phyloP scores from a whole-genome alignment of 2,888 invertebrate species.

The Chalcosyrphus nemorum region DNA sequence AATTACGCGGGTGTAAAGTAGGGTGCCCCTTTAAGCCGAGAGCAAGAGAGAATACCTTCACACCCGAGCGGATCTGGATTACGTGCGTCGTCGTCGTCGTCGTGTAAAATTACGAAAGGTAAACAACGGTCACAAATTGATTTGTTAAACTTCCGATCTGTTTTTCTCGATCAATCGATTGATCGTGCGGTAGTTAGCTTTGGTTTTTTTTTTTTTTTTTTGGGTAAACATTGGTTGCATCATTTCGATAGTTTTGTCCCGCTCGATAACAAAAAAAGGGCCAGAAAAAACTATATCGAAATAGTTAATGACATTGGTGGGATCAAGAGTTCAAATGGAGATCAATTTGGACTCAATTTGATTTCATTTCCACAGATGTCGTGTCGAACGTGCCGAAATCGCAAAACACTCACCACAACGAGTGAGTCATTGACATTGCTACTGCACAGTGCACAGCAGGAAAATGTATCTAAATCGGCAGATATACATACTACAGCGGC shows the following conservation, averaged over 20 bases:
- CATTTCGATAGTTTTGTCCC: constrained; percentile 18
- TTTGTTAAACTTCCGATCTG: constrained; percentile 55
- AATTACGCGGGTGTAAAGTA: constrained; percentile 36
- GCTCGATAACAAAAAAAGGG: constrained; percentile 34
- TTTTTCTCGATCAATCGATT: constrained; percentile 16
- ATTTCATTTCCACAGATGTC: not conserved
- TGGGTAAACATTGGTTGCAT: constrained; percentile 50
- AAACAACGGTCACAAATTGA: constrained; percentile 28
- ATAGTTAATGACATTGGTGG: constrained; percentile 44
- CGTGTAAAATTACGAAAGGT: constrained; percentile 45
- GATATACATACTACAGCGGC: not conserved
- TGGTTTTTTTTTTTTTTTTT: not conserved
- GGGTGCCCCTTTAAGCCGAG: constrained; percentile 42
- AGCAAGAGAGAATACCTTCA: not conserved
- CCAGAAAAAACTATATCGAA: constrained; percentile 43
- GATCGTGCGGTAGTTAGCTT: constrained; percentile 4
- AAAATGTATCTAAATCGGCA: constrained; percentile 27
- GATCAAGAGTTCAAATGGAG: constrained; percentile 37
- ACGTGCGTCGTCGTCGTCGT: no score
- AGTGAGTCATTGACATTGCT: constrained; percentile 69
- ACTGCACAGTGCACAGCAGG: not conserved
- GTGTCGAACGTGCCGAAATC: constrained; percentile 51
- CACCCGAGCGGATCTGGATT: constrained; percentile 9
- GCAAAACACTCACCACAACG: constrained; percentile 26
- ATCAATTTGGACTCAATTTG: constrained; percentile 38